Base-by-base conservation (phyloP, 2,888 invertebrate species). In the Frankliniella fusca region DNA sequence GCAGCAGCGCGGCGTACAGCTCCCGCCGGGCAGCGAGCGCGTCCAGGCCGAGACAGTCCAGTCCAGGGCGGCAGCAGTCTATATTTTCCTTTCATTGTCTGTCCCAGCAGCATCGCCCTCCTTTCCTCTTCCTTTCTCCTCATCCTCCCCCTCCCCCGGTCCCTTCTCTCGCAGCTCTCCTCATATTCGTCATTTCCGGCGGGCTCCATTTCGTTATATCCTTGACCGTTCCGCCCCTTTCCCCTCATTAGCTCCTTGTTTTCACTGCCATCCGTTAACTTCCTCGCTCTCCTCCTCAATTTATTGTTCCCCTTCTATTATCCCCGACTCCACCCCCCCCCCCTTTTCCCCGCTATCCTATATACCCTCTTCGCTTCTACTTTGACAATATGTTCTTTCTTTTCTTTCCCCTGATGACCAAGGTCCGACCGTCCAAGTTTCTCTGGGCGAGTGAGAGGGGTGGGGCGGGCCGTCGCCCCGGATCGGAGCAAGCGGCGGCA, bases 341-440 rank as follows among this genome's bases (percentile, higher is more conserved):
- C n/a, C 70, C 23, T 70, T 5, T 3, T 70, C 18, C 48, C 80
- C 80, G 18, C 23, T 80, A n/a, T n/a, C n/a, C n/a, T n/a, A n/a
- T n/a, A n/a, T n/a, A n/a, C 80, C 48, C 80, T 80, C 80, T 23
- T 48, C 48, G 3, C 80, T n/a, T n/a, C n/a, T 70, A 23, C 70
- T 23, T 23, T 23, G 70, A n/a, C n/a, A n/a, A n/a, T 70, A n/a
- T 70, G 70, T n/a, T 70, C 70, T 23, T n/a, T 70, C 70, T 70
- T n/a, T 70, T n/a, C 70, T 70, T 70, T n/a, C 23, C n/a, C 3
- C n/a, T 23, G n/a, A n/a, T 70, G 23, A 70, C 5, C 3, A 23
- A 70, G 70, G 38, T 38, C 23, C n/a, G 70, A 70, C 5, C n/a
- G n/a, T 70, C 70, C 23, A 70, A 20, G 70, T 70, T n/a, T 70